These are phyloP conservation scores for Achlya flavicornis DNA, from an alignment of 2,888 invertebrate species.

Conservation along the genomic window DNA sequence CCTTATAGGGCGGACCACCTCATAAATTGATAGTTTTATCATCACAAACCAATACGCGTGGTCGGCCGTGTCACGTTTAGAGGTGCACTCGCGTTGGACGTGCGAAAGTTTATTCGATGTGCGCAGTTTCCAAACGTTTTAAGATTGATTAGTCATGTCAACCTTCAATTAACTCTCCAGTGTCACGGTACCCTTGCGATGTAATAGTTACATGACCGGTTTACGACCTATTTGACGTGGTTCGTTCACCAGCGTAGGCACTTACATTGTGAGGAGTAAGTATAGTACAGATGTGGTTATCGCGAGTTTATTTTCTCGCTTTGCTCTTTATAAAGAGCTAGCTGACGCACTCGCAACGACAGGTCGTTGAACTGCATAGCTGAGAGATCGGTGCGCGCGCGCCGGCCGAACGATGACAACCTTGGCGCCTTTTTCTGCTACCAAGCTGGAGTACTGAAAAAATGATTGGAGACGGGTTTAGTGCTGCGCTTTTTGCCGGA, in stretches of 20 bases:
- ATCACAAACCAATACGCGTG: conserved; percentile 28
- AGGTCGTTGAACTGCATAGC: conserved; percentile 70
- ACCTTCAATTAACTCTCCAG: conserved; percentile 54
- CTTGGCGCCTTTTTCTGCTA: conserved; percentile 41
- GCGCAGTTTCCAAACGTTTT: conserved; percentile 26
- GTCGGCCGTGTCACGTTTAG: neutral
- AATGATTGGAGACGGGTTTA: conserved; percentile 3
- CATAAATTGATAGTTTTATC: conserved; percentile 55
- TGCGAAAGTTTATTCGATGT: conserved; percentile 28
- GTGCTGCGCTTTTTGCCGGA: neutral
- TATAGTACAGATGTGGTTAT: conserved; percentile 74
- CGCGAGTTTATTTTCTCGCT: conserved; percentile 76
- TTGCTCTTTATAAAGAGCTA: conserved; percentile 78
- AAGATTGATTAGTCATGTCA: conserved; percentile 46
- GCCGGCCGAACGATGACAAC: conserved; percentile 64
- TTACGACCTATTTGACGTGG: conserved; percentile 67
- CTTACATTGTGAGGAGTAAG: conserved; percentile 52
- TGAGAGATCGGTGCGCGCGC: conserved; percentile 57
- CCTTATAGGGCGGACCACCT: conserved; percentile 41
- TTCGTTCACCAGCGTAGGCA: conserved; percentile 68
- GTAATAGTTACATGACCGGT: conserved; percentile 58
- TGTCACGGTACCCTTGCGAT: conserved; percentile 60
- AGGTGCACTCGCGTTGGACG: conserved; percentile 9
- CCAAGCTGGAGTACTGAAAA: conserved; percentile 9
- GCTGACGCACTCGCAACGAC: conserved; percentile 72